A percentile compares a stretch with the other conserved stretches of the same genome.
Evolutionary conservation across 2,113 vertebrate genomes (phyloP).

Genomic region (human): DNA sequence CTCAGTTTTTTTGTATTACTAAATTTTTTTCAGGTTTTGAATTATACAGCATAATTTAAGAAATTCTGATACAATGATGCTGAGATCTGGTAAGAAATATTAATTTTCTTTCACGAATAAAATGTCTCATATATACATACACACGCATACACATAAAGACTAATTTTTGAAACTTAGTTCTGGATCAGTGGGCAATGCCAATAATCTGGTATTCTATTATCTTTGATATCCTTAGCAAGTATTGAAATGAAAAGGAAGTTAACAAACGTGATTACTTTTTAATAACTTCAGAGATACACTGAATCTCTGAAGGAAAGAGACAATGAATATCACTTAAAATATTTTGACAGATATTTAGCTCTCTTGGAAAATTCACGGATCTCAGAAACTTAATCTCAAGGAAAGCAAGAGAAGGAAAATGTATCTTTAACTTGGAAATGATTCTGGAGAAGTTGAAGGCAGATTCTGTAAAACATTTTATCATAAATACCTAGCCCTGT

Average conservation of each 20-base stretch:
- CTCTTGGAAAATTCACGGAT: not conserved
- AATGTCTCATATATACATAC: not conserved
- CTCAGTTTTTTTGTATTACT: not conserved
- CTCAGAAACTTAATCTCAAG: not conserved
- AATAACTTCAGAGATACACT: not conserved
- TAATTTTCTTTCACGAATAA: constrained; percentile 27
- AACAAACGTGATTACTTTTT: not conserved
- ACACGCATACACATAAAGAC: not conserved
- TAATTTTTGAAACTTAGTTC: not conserved
- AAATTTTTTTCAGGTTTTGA: not conserved
- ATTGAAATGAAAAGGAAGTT: not conserved
- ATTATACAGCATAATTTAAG: not conserved
- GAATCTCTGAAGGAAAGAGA: not conserved
- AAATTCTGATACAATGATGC: not conserved
- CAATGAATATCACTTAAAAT: not conserved
- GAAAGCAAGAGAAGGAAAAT: not conserved
- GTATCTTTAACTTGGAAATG: not conserved
- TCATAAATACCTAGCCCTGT: not conserved
- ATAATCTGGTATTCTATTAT: not conserved
- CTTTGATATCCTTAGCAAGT: not conserved
- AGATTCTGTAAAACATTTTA: not conserved
- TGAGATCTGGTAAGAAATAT: not conserved
- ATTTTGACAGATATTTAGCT: not conserved
- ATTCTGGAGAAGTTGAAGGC: not conserved
- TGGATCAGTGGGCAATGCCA: not conserved